Percentiles rank a stretch among this genome's conserved stretches.
These are phyloP conservation scores for Cheilosia scutellata DNA, from an alignment of 2,888 invertebrate species.

Conservation along the genomic window DNA sequence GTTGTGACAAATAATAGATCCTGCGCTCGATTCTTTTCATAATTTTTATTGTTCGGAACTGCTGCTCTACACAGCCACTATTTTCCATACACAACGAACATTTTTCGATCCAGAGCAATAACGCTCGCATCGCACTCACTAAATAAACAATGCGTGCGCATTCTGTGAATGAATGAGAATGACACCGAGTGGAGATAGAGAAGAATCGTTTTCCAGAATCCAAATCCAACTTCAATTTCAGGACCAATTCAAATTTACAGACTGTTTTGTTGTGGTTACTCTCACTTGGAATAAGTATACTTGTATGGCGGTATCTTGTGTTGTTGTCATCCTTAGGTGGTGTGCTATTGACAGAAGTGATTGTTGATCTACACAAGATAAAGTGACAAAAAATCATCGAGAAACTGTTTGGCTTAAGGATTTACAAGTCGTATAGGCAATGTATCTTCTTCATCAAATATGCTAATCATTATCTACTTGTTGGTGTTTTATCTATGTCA, in stretches of 20 bases:
- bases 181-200: slow-evolving; percentile 6
- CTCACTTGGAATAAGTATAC: slow-evolving; percentile 9
- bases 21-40: slow-evolving; percentile 36
- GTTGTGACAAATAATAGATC: slow-evolving; percentile 43
- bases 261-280: slow-evolving; percentile 35
- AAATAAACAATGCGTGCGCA: slow-evolving; percentile 58
- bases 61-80: background rate
- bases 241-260: slow-evolving; percentile 36
- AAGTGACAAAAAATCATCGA: slow-evolving; percentile 48
- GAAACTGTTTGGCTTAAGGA: slow-evolving; percentile 51
- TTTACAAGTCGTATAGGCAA: slow-evolving; percentile 30
- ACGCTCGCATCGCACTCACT: slow-evolving; percentile 7
- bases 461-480: slow-evolving; percentile 52
- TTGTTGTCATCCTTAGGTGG: slow-evolving; percentile 38
- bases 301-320: slow-evolving; percentile 11
- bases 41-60: slow-evolving; percentile 38
- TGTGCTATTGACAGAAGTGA: slow-evolving; percentile 51
- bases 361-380: slow-evolving; percentile 55
- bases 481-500: slow-evolving; percentile 9
- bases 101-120: background rate
- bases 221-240: slow-evolving; percentile 40
- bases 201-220: background rate
- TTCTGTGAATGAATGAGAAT: slow-evolving; percentile 6
- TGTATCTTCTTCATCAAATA: slow-evolving; percentile 37
- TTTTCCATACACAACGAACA: background rate